Base-by-base conservation (phyloP, 2,113 vertebrate genomes). In the Engraulis encrasicolus region DNA sequence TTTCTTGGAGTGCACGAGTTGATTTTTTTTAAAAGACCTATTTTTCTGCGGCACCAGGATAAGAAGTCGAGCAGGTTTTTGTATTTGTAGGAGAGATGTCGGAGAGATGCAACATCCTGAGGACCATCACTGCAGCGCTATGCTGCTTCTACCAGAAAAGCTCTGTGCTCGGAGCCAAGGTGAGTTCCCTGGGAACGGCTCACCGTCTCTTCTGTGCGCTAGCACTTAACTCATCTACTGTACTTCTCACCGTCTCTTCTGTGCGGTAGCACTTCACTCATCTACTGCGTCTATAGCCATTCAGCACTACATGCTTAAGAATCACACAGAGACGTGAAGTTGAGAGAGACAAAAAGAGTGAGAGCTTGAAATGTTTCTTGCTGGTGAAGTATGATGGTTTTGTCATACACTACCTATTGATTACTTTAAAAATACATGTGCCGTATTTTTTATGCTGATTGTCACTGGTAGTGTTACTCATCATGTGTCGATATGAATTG, bases 81-180 rank as follows among this genome's bases (percentile, higher is more conserved):
- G n/a, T n/a, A n/a, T n/a, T n/a, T n/a, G n/a, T 77, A 48, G 17
- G 74, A 83, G 94, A 91, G 88, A 99, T 99, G 98, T 96, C 97
- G 0, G 96, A 97, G 92, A 93, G 97, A 85, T 97, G 96, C 91
- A 95, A 88, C 87, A 83, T 96, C 82, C 92, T 96, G 87, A 96
- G 96, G 84, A 91, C 94, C 83, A 91, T 99, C 89, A 94, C 96
- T 0, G 95, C 96, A 79, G 96, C 96, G 18, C 89, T 99, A 89
- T 99, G 98, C 90, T 99, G 98, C 91, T 99, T 98, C 94, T 97
- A 98, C 90, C 96, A 97, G 91, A 95, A 95, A 89, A 98, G 95
- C 86, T 94, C 97, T 79, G 83, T 98, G 91, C 93, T 97, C 81
- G 92, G 94, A 81, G 94, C 95, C 89, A 98, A 99, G 98, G 98